These are phyloP conservation scores for Zaprionus camerounensis DNA, from an alignment of 1,140 invertebrate genomes.

Conservation along the genomic window DNA sequence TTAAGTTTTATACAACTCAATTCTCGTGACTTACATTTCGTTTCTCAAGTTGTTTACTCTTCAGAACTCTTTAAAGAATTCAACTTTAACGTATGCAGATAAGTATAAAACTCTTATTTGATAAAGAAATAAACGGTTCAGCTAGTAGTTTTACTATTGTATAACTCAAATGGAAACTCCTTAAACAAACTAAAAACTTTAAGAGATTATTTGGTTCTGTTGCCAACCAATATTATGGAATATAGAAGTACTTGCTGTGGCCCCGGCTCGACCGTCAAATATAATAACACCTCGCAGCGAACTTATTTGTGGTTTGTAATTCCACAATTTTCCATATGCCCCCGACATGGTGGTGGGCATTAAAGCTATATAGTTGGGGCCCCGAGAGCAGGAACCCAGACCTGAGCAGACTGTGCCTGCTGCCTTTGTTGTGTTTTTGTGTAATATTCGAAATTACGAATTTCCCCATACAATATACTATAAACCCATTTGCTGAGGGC, in stretches of 20 bases:
- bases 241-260: background rate
- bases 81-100: too few species aligned
- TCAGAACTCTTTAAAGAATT: too few species aligned
- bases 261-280: background rate
- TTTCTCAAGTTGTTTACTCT: too few species aligned
- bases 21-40: too few species aligned
- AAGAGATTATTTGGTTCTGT: background rate
- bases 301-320: conserved; percentile 14
- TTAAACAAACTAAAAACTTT: background rate
- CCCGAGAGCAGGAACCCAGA: background rate
- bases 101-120: too few species aligned
- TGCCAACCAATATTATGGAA: background rate
- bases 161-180: too few species aligned
- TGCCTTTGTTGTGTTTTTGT: conserved; percentile 26
- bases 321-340: conserved; percentile 5
- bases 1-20: too few species aligned
- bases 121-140: too few species aligned
- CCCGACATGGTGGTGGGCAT: background rate
- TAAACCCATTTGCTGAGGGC: conserved; percentile 5
- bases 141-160: too few species aligned
- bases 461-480: conserved; percentile 7
- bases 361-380: conserved; percentile 6
- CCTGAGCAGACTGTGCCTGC: background rate
- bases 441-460: conserved; percentile 40
- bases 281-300: conserved; percentile 10